Conservation (phyloP, 2,888 invertebrate genomes). For the Noctua janthina region DNA sequence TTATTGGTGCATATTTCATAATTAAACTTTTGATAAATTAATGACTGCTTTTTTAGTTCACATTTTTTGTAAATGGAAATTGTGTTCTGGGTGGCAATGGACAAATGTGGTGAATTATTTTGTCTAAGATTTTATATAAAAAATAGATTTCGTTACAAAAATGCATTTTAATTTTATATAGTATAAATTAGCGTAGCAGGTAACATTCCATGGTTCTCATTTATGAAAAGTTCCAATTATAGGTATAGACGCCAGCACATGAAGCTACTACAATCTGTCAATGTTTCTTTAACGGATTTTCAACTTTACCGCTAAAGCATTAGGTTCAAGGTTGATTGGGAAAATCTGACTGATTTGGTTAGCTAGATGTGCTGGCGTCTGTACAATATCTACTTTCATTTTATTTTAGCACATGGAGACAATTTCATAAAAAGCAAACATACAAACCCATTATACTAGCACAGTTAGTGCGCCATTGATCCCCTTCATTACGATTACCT, state of each 20-base stretch:
- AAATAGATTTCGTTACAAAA: not conserved
- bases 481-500: conserved; percentile 27
- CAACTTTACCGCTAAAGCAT: too few species aligned
- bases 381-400: not conserved
- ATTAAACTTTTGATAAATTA: conserved; percentile 82
- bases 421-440: not conserved
- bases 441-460: not conserved
- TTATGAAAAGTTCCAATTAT: conserved; percentile 6
- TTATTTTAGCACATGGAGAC: not conserved
- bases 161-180: not conserved
- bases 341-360: too few species aligned
- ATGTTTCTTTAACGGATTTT: too few species aligned
- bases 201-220: not conserved
- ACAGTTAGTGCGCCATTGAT: conserved; percentile 15
- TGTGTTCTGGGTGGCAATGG: conserved; percentile 72
- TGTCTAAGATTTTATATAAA: conserved; percentile 10
- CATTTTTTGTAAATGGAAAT: conserved; percentile 65
- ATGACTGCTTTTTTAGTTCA: conserved; percentile 71
- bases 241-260: not conserved
- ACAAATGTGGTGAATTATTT: conserved; percentile 51
- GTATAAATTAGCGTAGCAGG: not conserved
- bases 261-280: too few species aligned
- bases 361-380: too few species aligned
- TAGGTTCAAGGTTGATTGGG: too few species aligned
- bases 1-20: conserved; percentile 86